phyloP scores from a whole-genome alignment of 2,797 vertebrate species.

The Mus spretus region DNA sequence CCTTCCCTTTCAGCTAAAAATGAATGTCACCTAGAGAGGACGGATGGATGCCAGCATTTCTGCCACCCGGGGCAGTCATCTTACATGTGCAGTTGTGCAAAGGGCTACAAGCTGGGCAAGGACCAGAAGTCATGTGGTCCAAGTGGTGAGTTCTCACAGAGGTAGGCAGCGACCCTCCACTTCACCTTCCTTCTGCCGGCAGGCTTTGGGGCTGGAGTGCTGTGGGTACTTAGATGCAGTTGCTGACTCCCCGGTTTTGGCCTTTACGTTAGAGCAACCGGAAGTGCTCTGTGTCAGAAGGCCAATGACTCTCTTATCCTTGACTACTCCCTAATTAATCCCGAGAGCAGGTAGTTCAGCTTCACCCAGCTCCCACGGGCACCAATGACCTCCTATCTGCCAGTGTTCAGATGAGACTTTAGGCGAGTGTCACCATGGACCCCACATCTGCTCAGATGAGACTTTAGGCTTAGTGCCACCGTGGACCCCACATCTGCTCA shows the following conservation, averaged over 20 bases:
- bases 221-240: too few relatives aligned
- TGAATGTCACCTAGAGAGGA: constrained; percentile 89
- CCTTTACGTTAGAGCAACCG: neutral
- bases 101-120: constrained; percentile 91
- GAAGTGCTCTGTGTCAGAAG: neutral
- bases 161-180: neutral
- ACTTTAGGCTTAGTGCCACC: too few relatives aligned
- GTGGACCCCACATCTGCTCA: neutral
- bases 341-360: neutral
- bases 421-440: neutral
- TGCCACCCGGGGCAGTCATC: constrained; percentile 88
- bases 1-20: constrained; percentile 87
- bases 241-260: neutral
- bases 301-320: neutral
- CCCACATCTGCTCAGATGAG: too few relatives aligned
- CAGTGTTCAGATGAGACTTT: neutral
- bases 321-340: neutral
- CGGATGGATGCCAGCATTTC: constrained; percentile 93
- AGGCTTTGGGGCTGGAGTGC: too few relatives aligned
- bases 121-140: constrained; percentile 91
- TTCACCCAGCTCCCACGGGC: neutral
- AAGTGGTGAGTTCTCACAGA: constrained; percentile 86
- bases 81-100: constrained; percentile 92
- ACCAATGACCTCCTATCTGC: neutral
- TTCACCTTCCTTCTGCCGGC: neutral